A percentile compares a stretch with the other conserved stretches of the same genome.
These are phyloP conservation scores for Bruchidius siliquastri DNA, from an alignment of 2,888 invertebrate genomes.

Conservation along the genomic window DNA sequence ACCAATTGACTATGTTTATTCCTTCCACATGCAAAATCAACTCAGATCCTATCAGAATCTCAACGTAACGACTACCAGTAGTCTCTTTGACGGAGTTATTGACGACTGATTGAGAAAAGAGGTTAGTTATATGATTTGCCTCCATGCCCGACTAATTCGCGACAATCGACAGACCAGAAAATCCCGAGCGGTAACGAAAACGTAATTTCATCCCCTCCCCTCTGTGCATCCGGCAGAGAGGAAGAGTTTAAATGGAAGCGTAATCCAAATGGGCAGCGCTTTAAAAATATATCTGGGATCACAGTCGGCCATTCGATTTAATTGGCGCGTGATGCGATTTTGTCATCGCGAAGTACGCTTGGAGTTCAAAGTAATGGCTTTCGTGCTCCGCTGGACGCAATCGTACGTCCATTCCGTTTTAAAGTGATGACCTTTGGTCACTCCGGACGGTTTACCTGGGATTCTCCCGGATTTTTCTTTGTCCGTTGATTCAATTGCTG, in stretches of 20 bases:
- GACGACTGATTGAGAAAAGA: no score
- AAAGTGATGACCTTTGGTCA: neutral
- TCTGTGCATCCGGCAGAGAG: neutral
- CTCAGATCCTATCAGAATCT: no score
- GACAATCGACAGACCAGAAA: neutral
- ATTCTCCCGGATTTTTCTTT: neutral
- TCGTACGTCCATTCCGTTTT: neutral
- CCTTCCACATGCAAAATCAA: no score
- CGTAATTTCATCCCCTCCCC: neutral
- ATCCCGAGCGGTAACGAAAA: neutral
- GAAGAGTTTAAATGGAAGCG: neutral
- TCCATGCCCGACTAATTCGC: no score
- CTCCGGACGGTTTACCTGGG: neutral
- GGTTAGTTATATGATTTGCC: no score
- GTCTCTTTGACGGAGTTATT: no score
- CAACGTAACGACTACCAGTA: no score
- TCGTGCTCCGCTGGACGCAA: neutral
- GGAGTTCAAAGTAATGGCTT: no score
- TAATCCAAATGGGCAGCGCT: neutral
- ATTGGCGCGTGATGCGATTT: constrained; percentile 23
- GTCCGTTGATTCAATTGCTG: neutral
- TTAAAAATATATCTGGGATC: neutral
- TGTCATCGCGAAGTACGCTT: constrained; percentile 8
- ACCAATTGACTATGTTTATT: no score
- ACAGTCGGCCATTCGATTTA: constrained; percentile 7